Base-by-base conservation (phyloP, 1,140 invertebrate genomes). In the Eubasilissa regina region DNA sequence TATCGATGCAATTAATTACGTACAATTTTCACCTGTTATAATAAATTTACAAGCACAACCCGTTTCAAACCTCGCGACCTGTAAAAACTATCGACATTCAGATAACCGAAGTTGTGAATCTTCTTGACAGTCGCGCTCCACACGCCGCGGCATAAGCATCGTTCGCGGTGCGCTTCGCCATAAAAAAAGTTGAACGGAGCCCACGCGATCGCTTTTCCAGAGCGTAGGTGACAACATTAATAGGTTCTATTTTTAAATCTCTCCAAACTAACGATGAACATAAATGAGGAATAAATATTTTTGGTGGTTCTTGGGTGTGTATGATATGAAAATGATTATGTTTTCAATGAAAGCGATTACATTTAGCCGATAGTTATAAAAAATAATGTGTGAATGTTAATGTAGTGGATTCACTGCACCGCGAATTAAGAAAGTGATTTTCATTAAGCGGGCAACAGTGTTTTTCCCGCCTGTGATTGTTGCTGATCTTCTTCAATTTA, bases 61-160 rank as follows among this genome's bases (percentile, higher is more conserved):
- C 66, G 66, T 70, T 70, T 70, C n/a, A 70, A n/a, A 47, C n/a
- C 64, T 4, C 19, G 19, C 66, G 66, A 70, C 66, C 66, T 51
- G 66, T 48, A 51, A 70, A 21, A 70, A 62, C 17, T 43, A 10
- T 53, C 70, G 53, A 55, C 70, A 74, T 73, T 73, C 68, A 73
- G 47, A 43, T 74, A 74, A 74, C 70, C 43, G 21, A 25, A 74
- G 48, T 58, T 75, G 74, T 62, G 45, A 64, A 75, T 62, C 74
- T 62, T 35, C 35, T 11, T 60, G 75, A 68, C 80, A 81, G 80
- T 81, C 74, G 77, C 73, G 70, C 53, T 77, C 64, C 62, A 79
- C 64, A 75, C 77, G 44, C 68, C 73, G 74, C 62, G 55, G 68
- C 47, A 64, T 19, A 35, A 76, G 53, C 80, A 79, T 44, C 68